These are phyloP conservation scores for Sminthurides bifidus DNA, from an alignment of 1,140 invertebrate species.

Conservation along the genomic window DNA sequence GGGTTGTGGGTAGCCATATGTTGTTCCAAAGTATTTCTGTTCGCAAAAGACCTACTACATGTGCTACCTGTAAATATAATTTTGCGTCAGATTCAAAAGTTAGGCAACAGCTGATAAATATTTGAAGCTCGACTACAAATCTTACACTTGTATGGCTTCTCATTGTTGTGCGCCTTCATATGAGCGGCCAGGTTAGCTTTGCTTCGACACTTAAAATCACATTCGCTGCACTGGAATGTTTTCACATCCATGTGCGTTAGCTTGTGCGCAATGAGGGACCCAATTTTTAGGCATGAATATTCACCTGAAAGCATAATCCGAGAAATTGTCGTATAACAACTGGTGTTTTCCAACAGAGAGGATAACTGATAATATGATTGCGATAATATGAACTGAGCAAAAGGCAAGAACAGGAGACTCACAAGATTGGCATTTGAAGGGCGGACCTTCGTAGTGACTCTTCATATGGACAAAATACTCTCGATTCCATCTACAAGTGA, in stretches of 20 bases:
- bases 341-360: too few relatives aligned
- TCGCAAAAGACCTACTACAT: slow-evolving; percentile 44
- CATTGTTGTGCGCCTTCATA: slow-evolving; percentile 35
- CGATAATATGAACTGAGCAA: not conserved
- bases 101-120: not conserved
- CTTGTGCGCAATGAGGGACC: slow-evolving; percentile 44
- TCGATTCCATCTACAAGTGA: slow-evolving; percentile 50
- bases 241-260: slow-evolving; percentile 43
- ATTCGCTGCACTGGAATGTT: slow-evolving; percentile 37
- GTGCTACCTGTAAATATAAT: slow-evolving; percentile 35
- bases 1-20: slow-evolving; percentile 46
- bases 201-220: slow-evolving; percentile 33
- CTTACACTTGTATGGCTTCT: slow-evolving; percentile 36
- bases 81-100: not conserved
- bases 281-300: slow-evolving; percentile 41
- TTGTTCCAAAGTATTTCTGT: slow-evolving; percentile 45
- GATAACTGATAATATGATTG: too few relatives aligned
- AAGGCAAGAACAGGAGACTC: slow-evolving; percentile 33
- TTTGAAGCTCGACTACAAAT: slow-evolving; percentile 5
- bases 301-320: slow-evolving; percentile 26
- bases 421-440: slow-evolving; percentile 52
- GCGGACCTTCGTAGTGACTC: slow-evolving; percentile 49
- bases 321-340: not conserved
- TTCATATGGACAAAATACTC: slow-evolving; percentile 54
- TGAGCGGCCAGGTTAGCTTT: slow-evolving; percentile 35